phyloP scores from a whole-genome alignment of 2,797 vertebrate species.

The Cyclopterus lumpus region DNA sequence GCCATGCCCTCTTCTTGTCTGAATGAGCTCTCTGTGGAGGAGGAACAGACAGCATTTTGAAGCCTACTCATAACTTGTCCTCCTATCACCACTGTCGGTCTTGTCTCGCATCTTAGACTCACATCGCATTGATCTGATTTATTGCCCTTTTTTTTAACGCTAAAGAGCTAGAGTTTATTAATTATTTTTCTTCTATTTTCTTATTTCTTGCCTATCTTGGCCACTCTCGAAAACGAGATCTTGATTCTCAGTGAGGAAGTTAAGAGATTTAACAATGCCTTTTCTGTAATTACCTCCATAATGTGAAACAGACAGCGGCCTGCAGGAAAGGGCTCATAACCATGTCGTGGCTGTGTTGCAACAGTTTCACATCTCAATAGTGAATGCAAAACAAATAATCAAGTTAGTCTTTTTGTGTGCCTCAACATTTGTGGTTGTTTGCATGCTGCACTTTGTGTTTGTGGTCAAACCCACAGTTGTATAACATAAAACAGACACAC shows the following conservation, averaged over 20 bases:
- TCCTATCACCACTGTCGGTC: slow-evolving; percentile 56
- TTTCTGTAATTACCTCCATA: slow-evolving; percentile 6
- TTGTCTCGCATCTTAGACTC: slow-evolving; percentile 40
- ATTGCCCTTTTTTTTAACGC: slow-evolving; percentile 21
- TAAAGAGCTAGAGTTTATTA: slow-evolving; percentile 8
- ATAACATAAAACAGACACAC: slow-evolving; percentile 37
- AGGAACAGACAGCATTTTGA: slow-evolving; percentile 59
- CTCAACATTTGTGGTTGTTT: slow-evolving; percentile 32
- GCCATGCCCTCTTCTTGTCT: slow-evolving; percentile 57
- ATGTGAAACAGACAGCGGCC: slow-evolving; percentile 10
- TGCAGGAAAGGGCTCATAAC: slow-evolving; percentile 18
- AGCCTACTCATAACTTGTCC: slow-evolving; percentile 54
- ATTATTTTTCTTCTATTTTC: slow-evolving; percentile 1
- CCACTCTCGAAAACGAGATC: background rate
- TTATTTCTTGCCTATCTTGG: background rate
- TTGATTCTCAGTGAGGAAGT: slow-evolving; percentile 12
- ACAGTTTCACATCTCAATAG: slow-evolving; percentile 29
- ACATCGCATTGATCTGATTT: slow-evolving; percentile 40
- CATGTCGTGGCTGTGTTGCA: slow-evolving; percentile 16
- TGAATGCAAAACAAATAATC: slow-evolving; percentile 23
- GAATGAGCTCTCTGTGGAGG: slow-evolving; percentile 59
- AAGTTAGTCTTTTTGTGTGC: slow-evolving; percentile 32
- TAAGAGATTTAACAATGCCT: background rate
- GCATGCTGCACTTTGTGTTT: slow-evolving; percentile 40
- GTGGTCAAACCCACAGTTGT: slow-evolving; percentile 55